phyloP scores from a whole-genome alignment of 2,888 invertebrate species.

The Leptura quadrifasciata region DNA sequence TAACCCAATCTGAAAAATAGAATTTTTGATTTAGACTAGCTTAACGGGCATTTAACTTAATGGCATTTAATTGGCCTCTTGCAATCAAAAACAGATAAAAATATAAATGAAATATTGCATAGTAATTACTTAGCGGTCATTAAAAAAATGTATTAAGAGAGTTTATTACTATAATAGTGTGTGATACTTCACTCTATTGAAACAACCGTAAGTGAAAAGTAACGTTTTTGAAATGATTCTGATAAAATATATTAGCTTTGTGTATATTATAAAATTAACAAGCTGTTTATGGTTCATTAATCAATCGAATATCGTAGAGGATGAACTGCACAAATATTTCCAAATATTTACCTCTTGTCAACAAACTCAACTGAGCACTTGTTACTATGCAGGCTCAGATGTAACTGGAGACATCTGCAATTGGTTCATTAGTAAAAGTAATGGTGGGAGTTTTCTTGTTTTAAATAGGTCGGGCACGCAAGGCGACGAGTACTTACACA shows the following conservation, averaged over 20 bases:
- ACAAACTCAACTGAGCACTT: neutral
- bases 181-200: neutral
- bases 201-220: neutral
- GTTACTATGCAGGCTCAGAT: constrained; percentile 9
- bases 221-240: neutral
- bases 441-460: neutral
- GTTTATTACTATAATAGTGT: neutral
- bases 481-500: too few relatives aligned
- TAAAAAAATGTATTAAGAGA: neutral
- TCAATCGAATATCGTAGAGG: neutral
- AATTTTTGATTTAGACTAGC: too few relatives aligned
- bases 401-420: neutral
- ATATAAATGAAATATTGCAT: neutral
- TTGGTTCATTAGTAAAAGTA: neutral
- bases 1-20: too few relatives aligned
- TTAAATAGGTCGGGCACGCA: neutral
- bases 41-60: too few relatives aligned
- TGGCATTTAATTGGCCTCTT: neutral
- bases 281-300: neutral
- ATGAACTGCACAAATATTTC: neutral
- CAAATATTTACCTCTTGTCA: neutral
- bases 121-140: neutral
- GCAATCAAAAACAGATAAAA: too few relatives aligned
- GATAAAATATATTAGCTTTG: neutral
- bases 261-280: neutral